phyloP scores from a whole-genome alignment of 2,888 invertebrate species.

The Caenorhabditis uteleia region DNA sequence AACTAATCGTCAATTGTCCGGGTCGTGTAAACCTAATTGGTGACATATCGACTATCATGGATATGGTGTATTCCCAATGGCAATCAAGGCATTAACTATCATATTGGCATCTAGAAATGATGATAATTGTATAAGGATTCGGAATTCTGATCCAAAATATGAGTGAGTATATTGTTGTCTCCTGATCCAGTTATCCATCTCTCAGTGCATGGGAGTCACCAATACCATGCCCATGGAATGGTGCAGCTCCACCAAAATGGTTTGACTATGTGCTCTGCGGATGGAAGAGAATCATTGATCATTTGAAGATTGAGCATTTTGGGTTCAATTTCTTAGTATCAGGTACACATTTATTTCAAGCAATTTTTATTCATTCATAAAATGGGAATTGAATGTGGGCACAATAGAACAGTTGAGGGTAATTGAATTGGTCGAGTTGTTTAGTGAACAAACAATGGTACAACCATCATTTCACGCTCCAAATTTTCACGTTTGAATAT shows the following conservation, averaged over 20 bases:
- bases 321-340: slow-evolving; percentile 58
- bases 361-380: no score
- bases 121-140: slow-evolving; percentile 73
- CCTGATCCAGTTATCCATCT: no score
- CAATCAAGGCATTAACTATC: slow-evolving; percentile 88
- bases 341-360: slow-evolving; percentile 59
- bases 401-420: no score
- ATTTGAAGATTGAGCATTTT: slow-evolving; percentile 30
- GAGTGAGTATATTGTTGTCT: slow-evolving; percentile 35
- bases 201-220: slow-evolving; percentile 20
- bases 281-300: slow-evolving; percentile 83
- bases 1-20: slow-evolving; percentile 71
- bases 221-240: slow-evolving; percentile 50
- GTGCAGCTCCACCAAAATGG: slow-evolving; percentile 76
- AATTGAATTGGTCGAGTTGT: no score
- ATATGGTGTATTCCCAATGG: slow-evolving; percentile 93
- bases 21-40: slow-evolving; percentile 92
- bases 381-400: no score
- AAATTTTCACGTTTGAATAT: no score
- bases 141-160: slow-evolving; percentile 75
- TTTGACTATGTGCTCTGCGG: slow-evolving; percentile 93
- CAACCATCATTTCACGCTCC: no score
- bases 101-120: slow-evolving; percentile 77
- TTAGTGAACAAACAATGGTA: no score
- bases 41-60: slow-evolving; percentile 97